phyloP scores from a whole-genome alignment of 2,797 vertebrate genomes.

The Lacerta bilineata region DNA sequence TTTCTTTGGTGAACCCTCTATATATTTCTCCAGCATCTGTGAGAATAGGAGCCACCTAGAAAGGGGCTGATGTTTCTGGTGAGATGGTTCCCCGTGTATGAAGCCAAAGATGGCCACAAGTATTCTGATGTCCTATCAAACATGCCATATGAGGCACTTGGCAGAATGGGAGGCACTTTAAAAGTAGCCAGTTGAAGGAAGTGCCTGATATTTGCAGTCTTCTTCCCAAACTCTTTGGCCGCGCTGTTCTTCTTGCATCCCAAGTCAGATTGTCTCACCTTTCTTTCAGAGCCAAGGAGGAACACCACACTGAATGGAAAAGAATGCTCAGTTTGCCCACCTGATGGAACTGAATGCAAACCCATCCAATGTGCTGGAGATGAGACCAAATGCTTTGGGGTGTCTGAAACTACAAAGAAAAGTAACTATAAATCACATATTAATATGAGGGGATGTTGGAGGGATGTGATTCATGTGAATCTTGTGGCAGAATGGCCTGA shows the following conservation, averaged over 20 bases:
- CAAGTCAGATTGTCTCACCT: background rate
- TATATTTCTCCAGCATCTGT: no score
- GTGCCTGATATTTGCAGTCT: no score
- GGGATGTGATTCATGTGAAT: background rate
- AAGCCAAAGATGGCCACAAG: no score
- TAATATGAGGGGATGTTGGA: no score
- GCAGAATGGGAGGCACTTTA: no score
- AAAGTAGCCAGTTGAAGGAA: no score
- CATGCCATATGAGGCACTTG: no score
- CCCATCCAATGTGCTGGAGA: background rate
- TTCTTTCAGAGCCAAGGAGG: background rate
- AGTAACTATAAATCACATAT: background rate
- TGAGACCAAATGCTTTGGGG: background rate
- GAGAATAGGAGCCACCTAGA: no score
- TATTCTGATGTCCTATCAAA: no score
- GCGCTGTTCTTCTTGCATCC: background rate
- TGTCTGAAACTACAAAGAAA: background rate
- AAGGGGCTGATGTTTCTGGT: no score
- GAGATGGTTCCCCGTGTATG: no score
- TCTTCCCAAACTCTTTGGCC: background rate
- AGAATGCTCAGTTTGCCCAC: background rate
- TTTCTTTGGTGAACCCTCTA: no score
- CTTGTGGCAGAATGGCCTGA: background rate
- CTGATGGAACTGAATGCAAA: background rate
- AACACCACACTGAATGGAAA: constrained; percentile 10